A percentile compares a stretch with the other conserved stretches of the same genome.
Evolutionary conservation across 2,113 vertebrate species (phyloP).

Genomic region (Pelusios castaneus): DNA sequence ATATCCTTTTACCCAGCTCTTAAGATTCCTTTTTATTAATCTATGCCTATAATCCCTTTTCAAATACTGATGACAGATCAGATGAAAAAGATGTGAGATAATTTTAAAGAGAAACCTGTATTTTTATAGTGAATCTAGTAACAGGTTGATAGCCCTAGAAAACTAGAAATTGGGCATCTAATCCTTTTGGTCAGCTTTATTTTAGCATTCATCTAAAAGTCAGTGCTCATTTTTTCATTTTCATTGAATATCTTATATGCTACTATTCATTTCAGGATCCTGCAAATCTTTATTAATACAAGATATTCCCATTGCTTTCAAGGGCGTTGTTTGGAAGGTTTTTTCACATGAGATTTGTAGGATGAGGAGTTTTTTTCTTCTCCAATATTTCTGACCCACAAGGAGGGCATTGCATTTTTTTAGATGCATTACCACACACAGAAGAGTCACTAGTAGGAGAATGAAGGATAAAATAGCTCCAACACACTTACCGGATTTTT

Average conservation of each 20-base stretch:
- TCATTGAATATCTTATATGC: neutral
- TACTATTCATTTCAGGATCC: neutral
- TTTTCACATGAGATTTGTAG: neutral
- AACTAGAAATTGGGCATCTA: neutral
- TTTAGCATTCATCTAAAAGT: neutral
- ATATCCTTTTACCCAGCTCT: neutral
- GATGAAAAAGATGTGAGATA: neutral
- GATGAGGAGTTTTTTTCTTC: neutral
- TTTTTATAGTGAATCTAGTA: neutral
- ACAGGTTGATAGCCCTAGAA: neutral
- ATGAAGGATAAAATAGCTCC: neutral
- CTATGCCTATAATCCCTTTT: neutral
- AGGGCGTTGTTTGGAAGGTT: rapidly evolving
- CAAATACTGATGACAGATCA: neutral
- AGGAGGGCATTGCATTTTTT: neutral
- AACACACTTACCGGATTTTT: neutral
- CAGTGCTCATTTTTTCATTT: neutral
- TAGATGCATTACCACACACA: neutral
- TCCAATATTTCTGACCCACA: neutral
- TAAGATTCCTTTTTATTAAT: neutral
- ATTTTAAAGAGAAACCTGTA: neutral
- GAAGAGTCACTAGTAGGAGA: constrained; percentile 20
- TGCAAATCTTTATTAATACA: neutral
- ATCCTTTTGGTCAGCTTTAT: neutral
- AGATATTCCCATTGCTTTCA: neutral